A percentile compares a stretch with the other conserved stretches of the same genome.
Evolutionary conservation across 1,140 invertebrate genomes (phyloP).

Genomic region (Drosophila subobscura): DNA sequence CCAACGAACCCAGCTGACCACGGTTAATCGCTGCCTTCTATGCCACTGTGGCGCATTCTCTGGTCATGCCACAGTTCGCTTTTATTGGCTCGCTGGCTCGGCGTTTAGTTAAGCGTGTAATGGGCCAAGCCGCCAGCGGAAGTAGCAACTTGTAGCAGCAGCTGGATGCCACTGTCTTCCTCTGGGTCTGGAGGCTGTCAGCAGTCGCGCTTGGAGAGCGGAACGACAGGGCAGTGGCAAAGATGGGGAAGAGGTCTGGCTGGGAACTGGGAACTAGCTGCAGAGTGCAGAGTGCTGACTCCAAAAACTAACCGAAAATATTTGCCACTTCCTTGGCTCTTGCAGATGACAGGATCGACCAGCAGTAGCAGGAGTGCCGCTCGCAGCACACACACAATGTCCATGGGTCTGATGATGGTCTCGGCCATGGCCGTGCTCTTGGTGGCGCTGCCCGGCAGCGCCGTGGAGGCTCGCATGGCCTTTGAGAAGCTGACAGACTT

Average conservation of each 20-base stretch:
- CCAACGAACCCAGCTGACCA: slow-evolving; percentile 36
- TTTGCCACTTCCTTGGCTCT: too few species aligned
- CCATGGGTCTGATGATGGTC: slow-evolving; percentile 28
- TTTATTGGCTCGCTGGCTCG: slow-evolving; percentile 69
- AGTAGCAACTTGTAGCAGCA: slow-evolving; percentile 34
- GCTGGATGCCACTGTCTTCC: slow-evolving; percentile 1
- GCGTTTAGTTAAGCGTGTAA: slow-evolving; percentile 77
- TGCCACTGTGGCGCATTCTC: neutral
- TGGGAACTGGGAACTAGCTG: too few species aligned
- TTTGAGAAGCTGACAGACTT: slow-evolving; percentile 97
- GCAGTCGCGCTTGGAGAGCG: slow-evolving; percentile 32
- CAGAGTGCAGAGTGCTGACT: too few species aligned
- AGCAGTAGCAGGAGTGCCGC: slow-evolving; percentile 24
- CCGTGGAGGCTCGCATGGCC: slow-evolving; percentile 88
- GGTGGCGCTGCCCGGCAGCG: slow-evolving; percentile 41
- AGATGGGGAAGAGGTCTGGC: too few species aligned
- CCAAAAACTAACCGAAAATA: too few species aligned
- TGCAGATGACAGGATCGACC: slow-evolving; percentile 18
- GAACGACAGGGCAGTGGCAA: slow-evolving; percentile 10
- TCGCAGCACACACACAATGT: slow-evolving; percentile 20
- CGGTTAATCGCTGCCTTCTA: neutral
- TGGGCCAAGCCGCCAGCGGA: slow-evolving; percentile 55
- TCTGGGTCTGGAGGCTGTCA: slow-evolving; percentile 24
- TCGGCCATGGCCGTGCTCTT: slow-evolving; percentile 45
- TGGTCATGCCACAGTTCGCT: slow-evolving; percentile 3